These are phyloP conservation scores for Varroa destructor DNA, from an alignment of 1,140 invertebrate genomes.

Conservation along the genomic window DNA sequence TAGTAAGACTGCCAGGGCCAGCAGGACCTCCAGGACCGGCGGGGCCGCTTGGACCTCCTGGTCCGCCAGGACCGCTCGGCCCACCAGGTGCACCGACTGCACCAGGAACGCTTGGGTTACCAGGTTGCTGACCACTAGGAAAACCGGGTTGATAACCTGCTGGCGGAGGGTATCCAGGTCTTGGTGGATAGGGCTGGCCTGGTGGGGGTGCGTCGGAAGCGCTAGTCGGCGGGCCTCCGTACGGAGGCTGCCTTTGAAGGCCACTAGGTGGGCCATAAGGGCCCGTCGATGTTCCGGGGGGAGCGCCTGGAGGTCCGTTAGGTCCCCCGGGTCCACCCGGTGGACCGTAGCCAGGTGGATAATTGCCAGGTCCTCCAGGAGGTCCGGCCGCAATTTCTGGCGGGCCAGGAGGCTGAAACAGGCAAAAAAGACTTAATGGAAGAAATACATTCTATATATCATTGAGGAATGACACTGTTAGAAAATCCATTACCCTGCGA, in stretches of 20 bases:
- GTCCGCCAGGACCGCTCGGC: constrained; percentile 36
- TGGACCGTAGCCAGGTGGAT: constrained; percentile 4
- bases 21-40: constrained; percentile 32
- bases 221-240: not conserved
- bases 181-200: constrained; percentile 29
- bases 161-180: constrained; percentile 30
- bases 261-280: not conserved
- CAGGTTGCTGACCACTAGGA: constrained; percentile 35
- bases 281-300: not conserved
- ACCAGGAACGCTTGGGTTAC: constrained; percentile 31
- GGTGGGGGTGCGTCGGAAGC: constrained; percentile 27
- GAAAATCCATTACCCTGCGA: not conserved
- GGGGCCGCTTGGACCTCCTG: constrained; percentile 33
- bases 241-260: not conserved
- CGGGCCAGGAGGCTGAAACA: constrained; percentile 11
- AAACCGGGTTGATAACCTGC: constrained; percentile 34
- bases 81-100: constrained; percentile 37
- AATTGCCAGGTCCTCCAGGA: constrained; percentile 5
- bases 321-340: constrained; percentile 9
- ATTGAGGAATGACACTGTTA: not conserved
- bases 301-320: constrained; percentile 1
- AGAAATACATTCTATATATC: not conserved
- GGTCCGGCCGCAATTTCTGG: not conserved
- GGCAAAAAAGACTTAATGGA: not conserved
- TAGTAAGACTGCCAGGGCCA: not conserved